Conservation (phyloP, 2,888 invertebrate species). For the Helleia helle region DNA sequence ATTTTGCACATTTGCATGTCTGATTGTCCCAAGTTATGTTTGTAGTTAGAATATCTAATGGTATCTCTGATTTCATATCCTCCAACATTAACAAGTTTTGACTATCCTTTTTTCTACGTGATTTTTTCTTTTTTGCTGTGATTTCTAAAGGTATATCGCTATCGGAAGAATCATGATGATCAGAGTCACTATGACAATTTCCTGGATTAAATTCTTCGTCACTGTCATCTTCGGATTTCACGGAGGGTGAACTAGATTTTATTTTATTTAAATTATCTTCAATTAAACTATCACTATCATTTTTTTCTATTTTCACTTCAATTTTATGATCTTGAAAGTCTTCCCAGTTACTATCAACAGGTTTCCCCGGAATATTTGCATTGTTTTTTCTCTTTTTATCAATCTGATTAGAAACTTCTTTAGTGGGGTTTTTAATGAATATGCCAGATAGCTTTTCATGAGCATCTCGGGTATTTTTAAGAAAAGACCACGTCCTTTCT, state of each 20-base stretch:
- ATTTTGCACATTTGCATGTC: conserved; percentile 50
- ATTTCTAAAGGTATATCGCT: conserved; percentile 44
- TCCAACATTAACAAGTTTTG: conserved; percentile 14
- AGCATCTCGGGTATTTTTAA: conserved; percentile 48
- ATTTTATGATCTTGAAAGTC: conserved; percentile 39
- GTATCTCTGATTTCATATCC: conserved; percentile 15
- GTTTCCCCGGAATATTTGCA: conserved; percentile 32
- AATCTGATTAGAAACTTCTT: conserved; percentile 23
- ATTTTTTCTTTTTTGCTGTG: conserved; percentile 34
- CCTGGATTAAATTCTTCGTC: conserved; percentile 26
- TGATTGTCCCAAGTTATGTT: conserved; percentile 49
- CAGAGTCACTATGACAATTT: conserved; percentile 25
- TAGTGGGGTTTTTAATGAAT: conserved; percentile 26
- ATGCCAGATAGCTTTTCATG: conserved; percentile 42
- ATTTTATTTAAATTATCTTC: conserved; percentile 18
- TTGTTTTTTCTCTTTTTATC: conserved; percentile 21
- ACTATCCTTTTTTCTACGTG: conserved; percentile 27
- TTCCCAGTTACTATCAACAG: conserved; percentile 50
- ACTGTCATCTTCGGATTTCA: conserved; percentile 38
- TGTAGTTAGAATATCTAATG: conserved; percentile 24
- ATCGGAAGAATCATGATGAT: conserved; percentile 36
- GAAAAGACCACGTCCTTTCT: conserved; percentile 56
- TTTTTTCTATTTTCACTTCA: conserved; percentile 27
- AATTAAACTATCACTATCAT: conserved; percentile 24
- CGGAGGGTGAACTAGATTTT: not conserved